These are phyloP conservation scores for Caenorhabditis japonica DNA, from an alignment of 2,888 invertebrate species.

Conservation along the genomic window DNA sequence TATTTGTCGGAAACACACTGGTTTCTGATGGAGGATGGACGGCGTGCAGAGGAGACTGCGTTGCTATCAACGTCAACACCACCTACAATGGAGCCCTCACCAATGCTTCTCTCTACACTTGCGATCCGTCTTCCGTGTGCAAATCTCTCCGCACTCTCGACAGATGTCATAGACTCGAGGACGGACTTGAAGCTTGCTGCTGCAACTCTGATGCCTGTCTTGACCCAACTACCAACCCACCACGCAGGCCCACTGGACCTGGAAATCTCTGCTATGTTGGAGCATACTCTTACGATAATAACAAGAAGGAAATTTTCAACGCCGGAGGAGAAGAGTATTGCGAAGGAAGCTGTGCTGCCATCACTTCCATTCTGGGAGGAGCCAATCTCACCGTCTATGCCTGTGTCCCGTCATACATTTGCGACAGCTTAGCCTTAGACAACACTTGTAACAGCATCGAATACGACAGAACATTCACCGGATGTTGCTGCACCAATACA, in stretches of 20 bases:
- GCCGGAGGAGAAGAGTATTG: slow-evolving; percentile 52
- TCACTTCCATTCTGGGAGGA: slow-evolving; percentile 48
- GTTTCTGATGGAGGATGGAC: slow-evolving; percentile 57
- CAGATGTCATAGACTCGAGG: slow-evolving; percentile 50
- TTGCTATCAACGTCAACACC: slow-evolving; percentile 53
- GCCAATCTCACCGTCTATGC: slow-evolving; percentile 49
- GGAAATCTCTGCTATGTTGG: slow-evolving; percentile 61
- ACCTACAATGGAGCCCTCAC: slow-evolving; percentile 34
- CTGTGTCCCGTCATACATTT: slow-evolving; percentile 53
- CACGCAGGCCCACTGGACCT: slow-evolving; percentile 49
- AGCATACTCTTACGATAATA: slow-evolving; percentile 40
- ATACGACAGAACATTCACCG: slow-evolving; percentile 49
- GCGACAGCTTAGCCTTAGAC: slow-evolving; percentile 46
- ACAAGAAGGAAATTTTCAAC: slow-evolving; percentile 46
- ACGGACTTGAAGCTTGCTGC: slow-evolving; percentile 53
- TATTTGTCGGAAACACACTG: slow-evolving; percentile 43
- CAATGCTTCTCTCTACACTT: slow-evolving; percentile 57
- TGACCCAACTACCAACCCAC: slow-evolving; percentile 53
- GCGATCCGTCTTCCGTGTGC: slow-evolving; percentile 62
- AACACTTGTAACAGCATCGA: slow-evolving; percentile 34
- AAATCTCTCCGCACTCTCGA: slow-evolving; percentile 34
- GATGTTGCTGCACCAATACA: slow-evolving; percentile 59
- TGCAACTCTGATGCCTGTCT: slow-evolving; percentile 54
- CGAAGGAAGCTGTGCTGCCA: slow-evolving; percentile 59
- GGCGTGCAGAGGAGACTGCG: slow-evolving; percentile 62